Base-by-base conservation (phyloP, 1,140 invertebrate genomes). In the Oreohelix idahoensis region DNA sequence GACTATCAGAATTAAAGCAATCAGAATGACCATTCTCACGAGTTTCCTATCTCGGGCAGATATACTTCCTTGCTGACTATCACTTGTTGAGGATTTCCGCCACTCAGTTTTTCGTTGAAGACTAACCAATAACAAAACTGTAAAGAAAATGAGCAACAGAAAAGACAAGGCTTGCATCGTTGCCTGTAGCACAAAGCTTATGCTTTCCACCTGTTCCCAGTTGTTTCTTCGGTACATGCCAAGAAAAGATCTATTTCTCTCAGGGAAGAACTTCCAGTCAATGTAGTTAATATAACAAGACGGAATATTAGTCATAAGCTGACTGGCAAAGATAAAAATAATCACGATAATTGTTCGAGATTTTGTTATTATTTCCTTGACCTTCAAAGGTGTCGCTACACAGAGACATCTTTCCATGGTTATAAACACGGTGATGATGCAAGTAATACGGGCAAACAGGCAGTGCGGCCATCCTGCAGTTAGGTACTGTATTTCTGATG, bases 261-360 rank as follows among this genome's bases (percentile, higher is more conserved):
- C 11, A 1, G 75, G 75, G 26, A 35, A 51, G 36, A 78, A 78
- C 49, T 78, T 78, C 75, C 75, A 78, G 75, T 78, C 75, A 5
- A 78, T n/a, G 15, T 63, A 58, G 17, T 32, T 58, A 15, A 29
- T 53, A 32, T 35, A 35, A 29, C 45, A 78, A 4, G n/a, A 23
- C 2, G 75, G 75, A 8, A 35, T 15, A 5, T 29, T 58, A 35
- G 49, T 53, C 32, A 63, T 29, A 1, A 63, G 11, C 45, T 35
- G 42, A 26, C 29, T 51, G 10, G 53, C 13, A 38, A 49, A 78
- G 29, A 78, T 78, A 29, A 17, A 32, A 63, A 58, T 13, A 29
- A 78, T 32, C 13, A 35, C 49, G 49, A 53, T 35, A 29, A 35
- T 35, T 29, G 75, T 58, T 78, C 75, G 10, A 17, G 32, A 49